Evolutionary conservation across 1,140 invertebrate genomes (phyloP).

Genomic region (Drosophila fuyamai): DNA sequence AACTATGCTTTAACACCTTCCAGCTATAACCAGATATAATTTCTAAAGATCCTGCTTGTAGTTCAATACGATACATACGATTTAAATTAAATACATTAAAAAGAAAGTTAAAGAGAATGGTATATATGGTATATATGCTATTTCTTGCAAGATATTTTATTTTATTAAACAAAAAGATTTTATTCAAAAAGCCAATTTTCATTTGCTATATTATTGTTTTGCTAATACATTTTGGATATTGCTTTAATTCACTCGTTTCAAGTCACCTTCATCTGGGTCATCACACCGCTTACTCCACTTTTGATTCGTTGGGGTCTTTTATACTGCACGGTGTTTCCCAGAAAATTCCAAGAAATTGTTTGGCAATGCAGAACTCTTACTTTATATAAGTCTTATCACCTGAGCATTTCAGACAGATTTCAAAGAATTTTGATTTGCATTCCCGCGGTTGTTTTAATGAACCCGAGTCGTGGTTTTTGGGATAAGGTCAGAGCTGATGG

Average conservation of each 20-base stretch:
- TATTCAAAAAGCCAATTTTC: too few species aligned
- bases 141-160: too few species aligned
- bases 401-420: conserved; percentile 45
- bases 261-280: conserved; percentile 23
- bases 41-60: too few species aligned
- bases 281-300: conserved; percentile 10
- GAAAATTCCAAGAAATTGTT: conserved; percentile 38
- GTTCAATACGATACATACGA: too few species aligned
- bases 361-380: conserved; percentile 27
- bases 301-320: conserved; percentile 6
- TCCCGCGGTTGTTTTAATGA: conserved; percentile 49
- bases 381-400: conserved; percentile 36
- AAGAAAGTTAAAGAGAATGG: too few species aligned
- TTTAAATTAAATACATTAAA: too few species aligned
- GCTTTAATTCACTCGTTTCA: background rate
- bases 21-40: too few species aligned
- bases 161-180: too few species aligned
- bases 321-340: conserved; percentile 1
- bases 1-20: too few species aligned
- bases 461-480: conserved; percentile 21
- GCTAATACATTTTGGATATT: too few species aligned
- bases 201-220: too few species aligned
- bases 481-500: conserved; percentile 43
- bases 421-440: conserved; percentile 48
- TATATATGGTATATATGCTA: too few species aligned